Evolutionary conservation across 2,797 vertebrate genomes (phyloP), one percentile per base, ranked within the genome.

Genomic region (Danio tinwini): DNA sequence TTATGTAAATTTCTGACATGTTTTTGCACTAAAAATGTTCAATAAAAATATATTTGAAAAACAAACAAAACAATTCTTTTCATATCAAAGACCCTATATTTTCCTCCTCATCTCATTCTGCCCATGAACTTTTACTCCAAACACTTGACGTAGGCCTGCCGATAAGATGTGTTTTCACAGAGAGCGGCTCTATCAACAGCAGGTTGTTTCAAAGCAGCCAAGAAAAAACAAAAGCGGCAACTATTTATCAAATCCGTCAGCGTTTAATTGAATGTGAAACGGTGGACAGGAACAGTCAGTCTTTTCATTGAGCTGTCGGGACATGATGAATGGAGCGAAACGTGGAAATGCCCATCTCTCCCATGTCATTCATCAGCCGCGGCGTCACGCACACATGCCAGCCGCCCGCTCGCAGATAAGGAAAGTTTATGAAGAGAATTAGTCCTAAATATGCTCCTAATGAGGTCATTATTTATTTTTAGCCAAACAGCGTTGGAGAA

Each of bases 261-360:
- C 84, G 82, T 83, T 88, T 87, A 86, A 87, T 87, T 88, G 82
- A 82, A 88, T 86, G 87, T 83, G 85, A 87, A 86, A 79, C 82
- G 47, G 77, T 49, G 80, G 76, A 83, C 74, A 82, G 85, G 81
- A 85, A 75, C 77, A 76, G 85, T 84, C 83, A 78, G 69, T 85
- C 81, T 85, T 84, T 84, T 85, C 85, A 84, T 82, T 85, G 78
- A 86, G 86, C 86, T 83, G 82, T 87, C 87, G 44, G 13, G 19
- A 74, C 61, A 78, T 88, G 86, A 87, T 86, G 84, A 81, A 86
- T 85, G 81, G 62, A 84, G 76, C 59, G 71, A 83, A 81, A 78
- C 78, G 65, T 71, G 58, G 72, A 86, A 86, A 83, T 84, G 85
- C 85, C 85, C 83, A 76, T 86, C 87, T 86, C 83, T 76, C 39